Evolutionary conservation across 2,888 invertebrate species (phyloP).

Genomic region (Synanthedon myopaeformis): DNA sequence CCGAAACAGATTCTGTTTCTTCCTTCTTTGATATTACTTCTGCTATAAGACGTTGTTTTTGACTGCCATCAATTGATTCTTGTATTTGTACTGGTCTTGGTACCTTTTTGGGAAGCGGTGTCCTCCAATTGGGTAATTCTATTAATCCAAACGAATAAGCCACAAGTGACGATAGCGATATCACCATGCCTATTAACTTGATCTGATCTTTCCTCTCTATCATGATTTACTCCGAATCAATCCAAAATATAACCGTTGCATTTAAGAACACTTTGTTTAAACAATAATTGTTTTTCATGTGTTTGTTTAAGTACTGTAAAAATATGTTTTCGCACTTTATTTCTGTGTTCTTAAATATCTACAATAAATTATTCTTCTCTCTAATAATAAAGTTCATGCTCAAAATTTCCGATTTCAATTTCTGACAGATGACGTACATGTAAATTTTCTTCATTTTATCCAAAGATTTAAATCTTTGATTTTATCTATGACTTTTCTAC

Average conservation of each 20-base stretch:
- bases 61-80: neutral
- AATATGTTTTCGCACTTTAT: too few species aligned
- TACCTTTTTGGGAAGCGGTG: neutral
- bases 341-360: too few species aligned
- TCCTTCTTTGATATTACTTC: neutral
- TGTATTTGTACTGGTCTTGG: neutral
- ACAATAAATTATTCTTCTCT: too few species aligned
- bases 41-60: neutral
- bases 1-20: neutral
- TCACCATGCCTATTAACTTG: slow-evolving; percentile 32
- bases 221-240: slow-evolving; percentile 8
- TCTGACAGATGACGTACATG: too few species aligned
- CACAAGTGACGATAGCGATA: slow-evolving; percentile 38
- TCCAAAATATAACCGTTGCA: neutral
- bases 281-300: too few species aligned
- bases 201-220: slow-evolving; percentile 46
- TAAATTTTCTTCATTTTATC: too few species aligned
- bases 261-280: too few species aligned
- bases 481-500: too few species aligned
- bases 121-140: neutral
- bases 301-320: too few species aligned
- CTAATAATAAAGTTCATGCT: too few species aligned
- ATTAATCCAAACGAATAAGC: slow-evolving; percentile 40
- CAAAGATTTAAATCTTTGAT: too few species aligned
- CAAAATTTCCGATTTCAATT: too few species aligned